A percentile compares a stretch with the other conserved stretches of the same genome.
Conservation (phyloP, 2,888 invertebrate genomes). For the Linnaemya vulpina region DNA sequence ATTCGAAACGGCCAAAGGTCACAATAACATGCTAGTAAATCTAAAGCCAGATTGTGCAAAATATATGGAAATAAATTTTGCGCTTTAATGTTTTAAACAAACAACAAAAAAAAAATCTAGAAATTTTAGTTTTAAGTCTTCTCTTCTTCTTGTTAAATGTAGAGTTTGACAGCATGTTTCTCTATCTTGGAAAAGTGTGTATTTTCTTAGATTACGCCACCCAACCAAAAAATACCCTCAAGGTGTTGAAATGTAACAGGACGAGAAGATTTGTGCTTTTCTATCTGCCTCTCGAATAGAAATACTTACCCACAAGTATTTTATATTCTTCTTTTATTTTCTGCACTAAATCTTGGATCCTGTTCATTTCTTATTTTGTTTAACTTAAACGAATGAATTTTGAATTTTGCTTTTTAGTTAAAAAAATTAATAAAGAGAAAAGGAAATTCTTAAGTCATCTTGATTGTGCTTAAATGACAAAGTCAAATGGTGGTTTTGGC, state of each 20-base stretch:
- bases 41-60: constrained; percentile 6
- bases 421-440: no score
- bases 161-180: constrained; percentile 9
- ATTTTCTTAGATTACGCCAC: constrained; percentile 42
- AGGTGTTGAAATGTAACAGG: constrained; percentile 47
- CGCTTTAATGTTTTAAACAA: constrained; percentile 25
- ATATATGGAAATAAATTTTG: constrained; percentile 16
- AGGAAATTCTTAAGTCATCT: no score
- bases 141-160: not conserved
- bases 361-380: no score
- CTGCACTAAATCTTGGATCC: no score
- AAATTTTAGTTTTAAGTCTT: not conserved
- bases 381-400: no score
- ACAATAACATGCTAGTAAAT: constrained; percentile 28
- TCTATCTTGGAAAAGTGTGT: not conserved
- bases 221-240: constrained; percentile 49
- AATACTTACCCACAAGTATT: no score
- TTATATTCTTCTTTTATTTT: no score
- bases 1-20: constrained; percentile 5
- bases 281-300: constrained; percentile 8
- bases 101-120: no score
- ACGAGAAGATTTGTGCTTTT: constrained; percentile 37
- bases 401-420: no score
- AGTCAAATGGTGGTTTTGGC: no score
- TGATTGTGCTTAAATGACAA: no score